A percentile compares a stretch with the other conserved stretches of the same genome.
phyloP scores from a whole-genome alignment of 2,113 vertebrate genomes.

The Austrofundulus limnaeus region DNA sequence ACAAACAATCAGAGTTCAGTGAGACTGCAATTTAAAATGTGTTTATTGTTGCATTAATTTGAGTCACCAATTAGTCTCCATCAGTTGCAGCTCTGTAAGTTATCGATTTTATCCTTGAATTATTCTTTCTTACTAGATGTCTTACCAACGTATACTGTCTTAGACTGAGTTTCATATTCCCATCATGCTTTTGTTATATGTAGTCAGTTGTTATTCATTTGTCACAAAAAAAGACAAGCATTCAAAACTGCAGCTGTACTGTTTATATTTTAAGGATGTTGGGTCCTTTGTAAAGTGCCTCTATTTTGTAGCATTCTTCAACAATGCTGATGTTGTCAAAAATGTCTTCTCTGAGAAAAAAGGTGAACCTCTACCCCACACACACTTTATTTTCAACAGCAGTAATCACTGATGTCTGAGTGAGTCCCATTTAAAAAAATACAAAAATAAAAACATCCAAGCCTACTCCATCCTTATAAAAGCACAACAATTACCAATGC shows the following conservation, averaged over 20 bases:
- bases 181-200: neutral
- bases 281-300: conserved; percentile 26
- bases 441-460: conserved; percentile 17
- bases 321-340: conserved; percentile 27
- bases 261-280: conserved; percentile 17
- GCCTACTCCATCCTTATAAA: conserved; percentile 44
- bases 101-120: no score
- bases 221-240: neutral
- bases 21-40: no score
- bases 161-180: neutral
- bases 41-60: no score
- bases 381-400: conserved; percentile 18
- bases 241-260: neutral
- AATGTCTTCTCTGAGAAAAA: conserved; percentile 31
- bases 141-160: no score
- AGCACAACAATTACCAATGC: conserved; percentile 39
- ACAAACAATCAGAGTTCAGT: no score
- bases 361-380: conserved; percentile 23
- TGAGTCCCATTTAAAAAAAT: conserved; percentile 38
- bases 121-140: no score
- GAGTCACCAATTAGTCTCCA: no score
- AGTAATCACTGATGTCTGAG: conserved; percentile 24
- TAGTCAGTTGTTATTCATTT: no score
- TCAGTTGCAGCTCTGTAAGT: no score
- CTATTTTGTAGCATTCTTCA: conserved; percentile 4